Conservation (phyloP, 1,140 invertebrate species). For the Hermatobates lingyangjiaoensis region DNA sequence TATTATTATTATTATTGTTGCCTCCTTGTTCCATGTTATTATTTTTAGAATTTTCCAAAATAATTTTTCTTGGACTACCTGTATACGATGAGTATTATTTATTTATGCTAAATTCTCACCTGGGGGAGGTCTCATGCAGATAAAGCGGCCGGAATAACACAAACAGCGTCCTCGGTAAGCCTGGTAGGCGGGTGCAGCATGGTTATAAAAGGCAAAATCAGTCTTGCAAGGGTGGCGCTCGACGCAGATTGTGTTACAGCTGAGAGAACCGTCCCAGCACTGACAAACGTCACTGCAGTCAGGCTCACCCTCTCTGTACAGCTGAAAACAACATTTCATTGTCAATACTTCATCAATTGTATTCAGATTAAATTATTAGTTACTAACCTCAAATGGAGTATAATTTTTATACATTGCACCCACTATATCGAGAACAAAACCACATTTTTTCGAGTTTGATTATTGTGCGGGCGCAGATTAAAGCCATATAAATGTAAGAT, state of each 20-base stretch:
- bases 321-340: slow-evolving; percentile 30
- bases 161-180: slow-evolving; percentile 70
- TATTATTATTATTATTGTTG: background rate
- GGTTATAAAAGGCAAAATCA: slow-evolving; percentile 69
- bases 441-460: no score
- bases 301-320: slow-evolving; percentile 67
- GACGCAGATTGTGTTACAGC: slow-evolving; percentile 70
- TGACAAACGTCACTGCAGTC: slow-evolving; percentile 66
- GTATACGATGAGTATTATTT: no score
- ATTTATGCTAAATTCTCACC: slow-evolving; percentile 29
- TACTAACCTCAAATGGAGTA: no score
- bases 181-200: slow-evolving; percentile 70
- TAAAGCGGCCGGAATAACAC: slow-evolving; percentile 75
- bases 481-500: no score
- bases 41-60: no score
- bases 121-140: slow-evolving; percentile 70
- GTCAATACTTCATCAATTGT: no score
- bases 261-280: slow-evolving; percentile 51
- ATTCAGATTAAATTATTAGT: no score
- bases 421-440: no score
- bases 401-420: no score
- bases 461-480: no score
- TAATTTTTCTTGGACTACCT: no score
- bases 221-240: slow-evolving; percentile 65
- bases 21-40: background rate